phyloP scores from a whole-genome alignment of 2,113 vertebrate genomes.

The Ia io region DNA sequence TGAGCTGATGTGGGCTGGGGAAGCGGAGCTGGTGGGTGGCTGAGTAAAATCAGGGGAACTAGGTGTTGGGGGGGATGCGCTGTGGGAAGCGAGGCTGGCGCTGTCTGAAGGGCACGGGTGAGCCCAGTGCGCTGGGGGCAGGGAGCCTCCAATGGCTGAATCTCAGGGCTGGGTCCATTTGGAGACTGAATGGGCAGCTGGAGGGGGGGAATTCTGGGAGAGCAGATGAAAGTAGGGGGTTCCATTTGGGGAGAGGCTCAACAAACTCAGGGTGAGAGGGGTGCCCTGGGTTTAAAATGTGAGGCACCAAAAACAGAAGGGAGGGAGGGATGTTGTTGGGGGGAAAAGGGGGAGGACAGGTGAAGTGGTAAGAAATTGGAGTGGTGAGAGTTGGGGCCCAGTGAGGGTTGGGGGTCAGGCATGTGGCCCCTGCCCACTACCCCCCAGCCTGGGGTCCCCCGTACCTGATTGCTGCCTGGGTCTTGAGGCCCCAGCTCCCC shows the following conservation, averaged over 20 bases:
- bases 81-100: neutral
- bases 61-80: accelerated
- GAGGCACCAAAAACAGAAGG: neutral
- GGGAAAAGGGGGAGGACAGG: neutral
- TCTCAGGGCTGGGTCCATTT: neutral
- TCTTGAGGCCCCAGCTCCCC: constrained; percentile 49
- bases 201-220: neutral
- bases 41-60: neutral
- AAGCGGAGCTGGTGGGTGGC: neutral
- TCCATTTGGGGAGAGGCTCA: neutral
- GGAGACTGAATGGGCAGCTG: neutral
- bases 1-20: neutral
- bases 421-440: neutral
- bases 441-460: neutral
- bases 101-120: neutral
- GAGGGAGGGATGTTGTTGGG: neutral
- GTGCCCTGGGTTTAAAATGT: accelerated
- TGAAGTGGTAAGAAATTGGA: neutral
- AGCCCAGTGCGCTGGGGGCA: neutral
- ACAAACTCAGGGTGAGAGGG: neutral
- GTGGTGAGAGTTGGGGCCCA: neutral
- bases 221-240: neutral
- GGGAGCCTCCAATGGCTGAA: neutral
- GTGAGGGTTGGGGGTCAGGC: neutral
- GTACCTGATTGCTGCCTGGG: neutral